Base-by-base conservation (phyloP, 2,888 invertebrate species). In the Phasia obesa region DNA sequence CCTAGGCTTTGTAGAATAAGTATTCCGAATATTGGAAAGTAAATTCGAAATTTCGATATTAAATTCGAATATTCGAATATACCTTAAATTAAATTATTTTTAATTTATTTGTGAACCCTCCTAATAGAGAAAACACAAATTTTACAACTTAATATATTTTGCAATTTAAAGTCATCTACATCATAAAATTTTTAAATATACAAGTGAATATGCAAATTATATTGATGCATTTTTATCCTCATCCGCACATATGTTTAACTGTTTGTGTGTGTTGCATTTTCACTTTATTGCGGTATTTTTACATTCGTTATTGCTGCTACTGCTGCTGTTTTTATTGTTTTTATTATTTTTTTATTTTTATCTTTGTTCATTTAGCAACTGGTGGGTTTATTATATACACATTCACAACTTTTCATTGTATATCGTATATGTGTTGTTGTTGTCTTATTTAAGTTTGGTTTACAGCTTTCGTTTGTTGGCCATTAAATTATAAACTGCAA, bases 401-500 rank as follows among this genome's bases (percentile, higher is more conserved):
- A 73, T 62, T 53, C 13, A 17, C 49, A 25, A 60, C 11, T 42
- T 42, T 42, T n/a, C n/a, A 13, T 15, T 42, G 0, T 3, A 0
- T 42, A 4, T 15, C 13, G n/a, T 42, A 42, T 2, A n/a, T 42
- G 13, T 42, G 11, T 42, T 42, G 38, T 42, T 42, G 15, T n/a
- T 42, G 38, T 11, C 15, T 11, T n/a, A 11, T 42, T 42, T 42
- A 13, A 55, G 31, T 53, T 53, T 76, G 44, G 51, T 57, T 67
- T 67, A 76, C 27, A 25, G 38, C 51, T 19, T 67, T 51, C 59
- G 9, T 59, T 67, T 67, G 76, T n/a, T 53, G 49, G 51, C 51
- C 59, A 76, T 76, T 69, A 76, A 60, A 76, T 51, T 76, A 76
- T 49, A 76, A 69, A 69, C 13, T 76, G 51, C 67, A 67, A 67